Base-by-base conservation (phyloP, 2,888 invertebrate genomes). In the Parnassius apollo region DNA sequence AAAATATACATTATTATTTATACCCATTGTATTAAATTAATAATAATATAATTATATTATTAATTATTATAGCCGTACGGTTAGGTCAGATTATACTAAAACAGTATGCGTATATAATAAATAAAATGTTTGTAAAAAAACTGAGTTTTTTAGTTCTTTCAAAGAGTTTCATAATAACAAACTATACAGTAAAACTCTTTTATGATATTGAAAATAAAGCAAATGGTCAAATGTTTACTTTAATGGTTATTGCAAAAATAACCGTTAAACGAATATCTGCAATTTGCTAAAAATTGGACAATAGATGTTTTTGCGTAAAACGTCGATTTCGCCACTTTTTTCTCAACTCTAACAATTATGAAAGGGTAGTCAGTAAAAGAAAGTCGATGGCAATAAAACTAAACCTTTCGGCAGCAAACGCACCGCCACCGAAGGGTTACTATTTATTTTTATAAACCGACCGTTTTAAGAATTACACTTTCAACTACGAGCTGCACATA, bases 321-420 rank as follows among this genome's bases (percentile, higher is more conserved):
- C 78, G 76, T 69, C 69, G 70, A 70, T 69, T 78, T 81, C 79
- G 77, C 73, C 75, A 75, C 76, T 81, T 83, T 86, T 82, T 78
- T 68, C 71, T 73, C 78, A 82, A 84, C 82, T 83, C 80, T 82
- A 73, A 78, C 88, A 85, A 86, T 89, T 87, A 88, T 85, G 83
- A 86, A 86, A 82, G 88, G 86, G 83, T 85, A 78, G 49, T 18
- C 13, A 13, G 76, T 80, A 81, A 80, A 86, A 88, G 86, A 89
- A 88, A 89, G 87, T 86, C 76, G 75, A 73, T 71, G 76, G 83
- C 81, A 85, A 88, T 89, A 91, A 91, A 90, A 86, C 78, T 89
- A 88, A 91, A 87, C 89, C 88, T 86, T 86, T 88, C 86, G 84
- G 85, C 86, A 80, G 85, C 85, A 81, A 85, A 82, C 77, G 80